Conservation (phyloP, 2,113 vertebrate genomes). For the Zeus faber region DNA sequence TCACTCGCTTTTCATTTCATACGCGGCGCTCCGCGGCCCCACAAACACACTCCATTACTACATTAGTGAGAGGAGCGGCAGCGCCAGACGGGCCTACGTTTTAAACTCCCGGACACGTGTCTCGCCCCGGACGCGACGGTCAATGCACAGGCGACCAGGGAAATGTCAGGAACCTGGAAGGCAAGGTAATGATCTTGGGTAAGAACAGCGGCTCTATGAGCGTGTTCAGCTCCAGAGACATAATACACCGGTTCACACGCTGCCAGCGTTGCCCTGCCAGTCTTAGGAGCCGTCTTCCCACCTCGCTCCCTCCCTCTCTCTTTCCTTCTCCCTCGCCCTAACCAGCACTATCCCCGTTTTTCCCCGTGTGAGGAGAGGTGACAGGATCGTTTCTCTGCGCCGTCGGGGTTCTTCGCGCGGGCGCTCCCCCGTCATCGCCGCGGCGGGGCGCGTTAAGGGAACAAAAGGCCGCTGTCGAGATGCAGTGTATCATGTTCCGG, state of each 20-base stretch:
- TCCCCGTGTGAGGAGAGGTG: conserved; percentile 2
- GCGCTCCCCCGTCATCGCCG: too few relatives aligned
- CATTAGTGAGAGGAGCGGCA: conserved; percentile 22
- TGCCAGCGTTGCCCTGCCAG: too few relatives aligned
- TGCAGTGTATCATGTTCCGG: conserved; percentile 26
- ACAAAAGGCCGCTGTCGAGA: conserved; percentile 38
- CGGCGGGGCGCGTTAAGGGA: conserved; percentile 38
- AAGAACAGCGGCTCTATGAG: too few relatives aligned
- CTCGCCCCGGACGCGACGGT: too few relatives aligned
- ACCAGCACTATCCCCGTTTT: background rate
- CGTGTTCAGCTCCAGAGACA: too few relatives aligned
- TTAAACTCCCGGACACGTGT: conserved; percentile 11
- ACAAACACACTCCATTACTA: conserved; percentile 8
- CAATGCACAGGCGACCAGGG: too few relatives aligned
- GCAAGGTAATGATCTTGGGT: too few relatives aligned
- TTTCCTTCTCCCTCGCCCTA: background rate
- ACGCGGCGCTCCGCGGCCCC: conserved; percentile 8
- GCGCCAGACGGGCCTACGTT: conserved; percentile 13
- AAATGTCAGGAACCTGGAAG: too few relatives aligned
- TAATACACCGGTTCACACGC: too few relatives aligned
- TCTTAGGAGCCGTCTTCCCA: too few relatives aligned
- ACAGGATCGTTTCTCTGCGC: conserved; percentile 21
- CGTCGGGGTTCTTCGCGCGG: too few relatives aligned
- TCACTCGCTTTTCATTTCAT: conserved; percentile 38
- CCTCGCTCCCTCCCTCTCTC: too few relatives aligned